Evolutionary conservation across 2,797 vertebrate species (phyloP).

Genomic region (Serranus cabrilla): DNA sequence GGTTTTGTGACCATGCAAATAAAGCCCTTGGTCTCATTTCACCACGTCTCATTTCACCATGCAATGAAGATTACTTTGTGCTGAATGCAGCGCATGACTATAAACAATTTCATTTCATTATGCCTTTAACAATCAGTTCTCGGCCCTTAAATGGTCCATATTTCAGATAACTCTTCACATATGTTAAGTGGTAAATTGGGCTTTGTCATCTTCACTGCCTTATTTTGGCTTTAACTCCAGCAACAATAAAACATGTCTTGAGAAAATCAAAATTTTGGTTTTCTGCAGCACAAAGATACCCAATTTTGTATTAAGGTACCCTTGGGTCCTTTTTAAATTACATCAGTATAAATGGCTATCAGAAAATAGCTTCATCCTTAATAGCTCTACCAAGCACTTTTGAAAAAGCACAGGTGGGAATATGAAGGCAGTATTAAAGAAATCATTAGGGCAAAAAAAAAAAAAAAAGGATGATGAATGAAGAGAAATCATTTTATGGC

Average conservation of each 20-base stretch:
- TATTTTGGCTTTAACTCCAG: constrained; percentile 18
- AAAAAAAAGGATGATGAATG: constrained; percentile 21
- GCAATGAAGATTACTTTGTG: neutral
- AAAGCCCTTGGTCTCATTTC: neutral
- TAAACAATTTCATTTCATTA: neutral
- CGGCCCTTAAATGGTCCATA: neutral
- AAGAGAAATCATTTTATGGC: constrained; percentile 26
- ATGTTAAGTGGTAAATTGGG: neutral
- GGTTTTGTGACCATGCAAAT: neutral
- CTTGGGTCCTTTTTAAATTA: constrained; percentile 57
- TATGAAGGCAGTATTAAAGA: constrained; percentile 35
- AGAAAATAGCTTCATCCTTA: constrained; percentile 50
- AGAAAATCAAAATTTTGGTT: constrained; percentile 24
- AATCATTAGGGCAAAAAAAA: neutral
- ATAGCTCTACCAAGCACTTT: constrained; percentile 33
- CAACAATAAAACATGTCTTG: neutral
- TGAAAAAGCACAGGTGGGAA: constrained; percentile 35
- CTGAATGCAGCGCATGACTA: neutral
- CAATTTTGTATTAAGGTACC: constrained; percentile 29
- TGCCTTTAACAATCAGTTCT: neutral
- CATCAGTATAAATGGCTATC: constrained; percentile 52
- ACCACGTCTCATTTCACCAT: neutral
- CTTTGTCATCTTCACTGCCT: constrained; percentile 1
- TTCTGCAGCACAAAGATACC: constrained; percentile 22
- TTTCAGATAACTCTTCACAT: neutral